Conservation (phyloP, 2,888 invertebrate species). For the Drosophila paranaensis region DNA sequence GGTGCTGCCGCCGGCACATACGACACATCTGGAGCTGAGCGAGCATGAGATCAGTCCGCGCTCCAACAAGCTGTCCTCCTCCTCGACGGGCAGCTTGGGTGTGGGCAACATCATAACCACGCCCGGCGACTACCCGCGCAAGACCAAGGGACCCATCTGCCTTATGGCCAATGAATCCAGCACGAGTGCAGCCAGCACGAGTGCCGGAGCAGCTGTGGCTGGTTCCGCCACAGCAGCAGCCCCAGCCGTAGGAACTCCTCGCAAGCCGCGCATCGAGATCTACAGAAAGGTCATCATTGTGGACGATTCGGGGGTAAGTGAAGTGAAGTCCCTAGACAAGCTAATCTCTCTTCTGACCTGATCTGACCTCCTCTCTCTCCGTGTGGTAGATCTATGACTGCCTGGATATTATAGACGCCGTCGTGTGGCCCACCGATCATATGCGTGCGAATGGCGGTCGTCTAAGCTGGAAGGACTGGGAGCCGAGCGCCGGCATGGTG, state of each 20-base stretch:
- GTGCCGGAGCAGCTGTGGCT: background rate
- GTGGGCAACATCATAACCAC: conserved; percentile 83
- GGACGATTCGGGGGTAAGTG: conserved; percentile 83
- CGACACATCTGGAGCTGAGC: conserved; percentile 34
- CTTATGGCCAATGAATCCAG: conserved; percentile 63
- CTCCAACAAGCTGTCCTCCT: conserved; percentile 78
- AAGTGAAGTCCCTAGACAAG: background rate
- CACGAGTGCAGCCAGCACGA: conserved; percentile 1
- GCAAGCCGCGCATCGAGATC: conserved; percentile 81
- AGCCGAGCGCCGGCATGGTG: conserved; percentile 95
- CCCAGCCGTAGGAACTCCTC: conserved; percentile 17
- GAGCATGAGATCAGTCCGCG: conserved; percentile 69
- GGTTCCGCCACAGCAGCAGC: background rate
- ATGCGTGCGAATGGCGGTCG: conserved; percentile 95
- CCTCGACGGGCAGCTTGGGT: conserved; percentile 80
- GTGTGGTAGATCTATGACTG: conserved; percentile 91
- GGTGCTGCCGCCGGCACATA: conserved; percentile 22
- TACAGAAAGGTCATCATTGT: conserved; percentile 85
- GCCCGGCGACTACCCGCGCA: conserved; percentile 83
- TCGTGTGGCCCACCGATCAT: conserved; percentile 97
- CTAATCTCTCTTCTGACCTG: no score
- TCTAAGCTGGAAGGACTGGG: conserved; percentile 95
- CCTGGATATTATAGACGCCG: conserved; percentile 94
- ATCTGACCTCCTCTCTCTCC: background rate
- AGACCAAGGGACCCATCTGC: conserved; percentile 83